These are phyloP conservation scores for Microtus ochrogaster DNA, from an alignment of 2,113 vertebrate species.

Conservation along the genomic window DNA sequence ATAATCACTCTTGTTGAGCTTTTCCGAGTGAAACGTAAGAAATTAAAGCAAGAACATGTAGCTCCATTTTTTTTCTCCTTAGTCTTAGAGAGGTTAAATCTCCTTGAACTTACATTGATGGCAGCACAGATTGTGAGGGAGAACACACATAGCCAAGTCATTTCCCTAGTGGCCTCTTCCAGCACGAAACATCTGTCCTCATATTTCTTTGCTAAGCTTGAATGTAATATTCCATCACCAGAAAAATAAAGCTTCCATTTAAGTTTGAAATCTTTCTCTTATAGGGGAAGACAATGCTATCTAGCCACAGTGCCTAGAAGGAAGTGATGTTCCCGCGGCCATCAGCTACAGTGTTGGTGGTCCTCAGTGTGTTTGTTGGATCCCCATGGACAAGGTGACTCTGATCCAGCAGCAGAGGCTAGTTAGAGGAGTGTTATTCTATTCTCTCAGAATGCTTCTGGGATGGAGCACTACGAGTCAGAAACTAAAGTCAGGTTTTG, in stretches of 20 bases:
- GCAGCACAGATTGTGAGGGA: not conserved
- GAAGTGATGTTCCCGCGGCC: slow-evolving; percentile 1
- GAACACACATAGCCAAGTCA: not conserved
- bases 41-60: not conserved
- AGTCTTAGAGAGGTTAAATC: not conserved
- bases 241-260: slow-evolving; percentile 54
- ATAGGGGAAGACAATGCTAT: slow-evolving; percentile 20
- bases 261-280: slow-evolving; percentile 18
- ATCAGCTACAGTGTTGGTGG: slow-evolving; percentile 17
- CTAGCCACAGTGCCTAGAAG: slow-evolving; percentile 11
- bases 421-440: slow-evolving; percentile 44
- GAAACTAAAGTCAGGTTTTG: slow-evolving; percentile 54
- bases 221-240: slow-evolving; percentile 57
- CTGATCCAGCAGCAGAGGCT: slow-evolving; percentile 8
- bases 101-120: not conserved
- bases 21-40: not conserved
- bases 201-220: slow-evolving; percentile 49
- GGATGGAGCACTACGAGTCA: not conserved
- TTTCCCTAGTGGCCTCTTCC: slow-evolving; percentile 6
- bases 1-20: not conserved
- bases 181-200: slow-evolving; percentile 26
- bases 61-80: not conserved
- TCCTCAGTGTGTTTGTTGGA: not conserved
- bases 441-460: slow-evolving; percentile 4
- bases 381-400: slow-evolving; percentile 52